Percentiles rank a stretch among this genome's conserved stretches.
Evolutionary conservation across 2,888 invertebrate species (phyloP).

Genomic region (Therioaphis trifolii): DNA sequence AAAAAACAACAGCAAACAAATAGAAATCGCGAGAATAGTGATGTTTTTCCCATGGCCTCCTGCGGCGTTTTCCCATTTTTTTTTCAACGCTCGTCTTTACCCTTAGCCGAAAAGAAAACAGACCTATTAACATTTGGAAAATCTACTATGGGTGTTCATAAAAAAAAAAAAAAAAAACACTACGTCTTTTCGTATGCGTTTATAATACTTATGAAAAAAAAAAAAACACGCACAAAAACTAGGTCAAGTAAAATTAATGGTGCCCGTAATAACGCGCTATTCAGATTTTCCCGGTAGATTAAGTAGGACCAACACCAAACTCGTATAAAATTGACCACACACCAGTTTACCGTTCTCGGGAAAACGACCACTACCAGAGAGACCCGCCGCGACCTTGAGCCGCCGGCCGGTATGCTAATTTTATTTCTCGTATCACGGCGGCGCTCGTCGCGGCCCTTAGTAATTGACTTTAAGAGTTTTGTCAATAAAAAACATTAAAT

Average conservation of each 20-base stretch:
- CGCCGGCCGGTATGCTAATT: neutral
- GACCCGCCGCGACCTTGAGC: conserved; percentile 15
- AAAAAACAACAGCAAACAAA: neutral
- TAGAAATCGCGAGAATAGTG: conserved; percentile 21
- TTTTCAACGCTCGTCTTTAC: neutral
- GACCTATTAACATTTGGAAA: conserved; percentile 52
- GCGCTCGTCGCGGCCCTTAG: neutral
- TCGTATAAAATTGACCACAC: conserved; percentile 5
- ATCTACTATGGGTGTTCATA: neutral
- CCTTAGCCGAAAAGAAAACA: conserved; percentile 34
- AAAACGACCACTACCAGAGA: neutral
- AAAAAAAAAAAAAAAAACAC: neutral
- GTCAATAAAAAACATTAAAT: conserved; percentile 17
- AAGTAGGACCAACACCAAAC: conserved; percentile 17
- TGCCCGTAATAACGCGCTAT: conserved; percentile 24
- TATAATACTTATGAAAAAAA: conserved; percentile 1
- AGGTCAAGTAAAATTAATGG: conserved; percentile 57
- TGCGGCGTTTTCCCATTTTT: neutral
- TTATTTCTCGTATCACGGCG: neutral
- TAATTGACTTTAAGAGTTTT: conserved; percentile 19
- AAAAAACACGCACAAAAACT: conserved; percentile 28
- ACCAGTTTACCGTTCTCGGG: neutral
- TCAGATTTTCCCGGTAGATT: conserved; percentile 45
- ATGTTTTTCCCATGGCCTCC: neutral
- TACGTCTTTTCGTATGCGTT: neutral